Percentiles rank a stretch among this genome's conserved stretches.
These are phyloP conservation scores for Melanaphis sacchari DNA, from an alignment of 1,140 invertebrate species.

Conservation along the genomic window DNA sequence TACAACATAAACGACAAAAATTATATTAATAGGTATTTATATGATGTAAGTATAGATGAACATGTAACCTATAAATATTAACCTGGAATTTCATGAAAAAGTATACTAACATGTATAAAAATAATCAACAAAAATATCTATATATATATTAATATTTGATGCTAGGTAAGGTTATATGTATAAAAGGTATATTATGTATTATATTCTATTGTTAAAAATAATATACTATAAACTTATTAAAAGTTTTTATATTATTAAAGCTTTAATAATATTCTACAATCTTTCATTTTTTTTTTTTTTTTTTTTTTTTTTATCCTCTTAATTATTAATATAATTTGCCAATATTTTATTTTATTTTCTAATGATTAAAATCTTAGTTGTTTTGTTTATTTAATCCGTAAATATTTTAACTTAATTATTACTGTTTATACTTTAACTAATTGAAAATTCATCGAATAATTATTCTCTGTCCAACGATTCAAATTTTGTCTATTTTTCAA, in stretches of 20 bases:
- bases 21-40: background rate
- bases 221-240: background rate
- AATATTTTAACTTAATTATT: background rate
- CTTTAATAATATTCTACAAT: background rate
- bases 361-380: background rate
- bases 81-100: background rate
- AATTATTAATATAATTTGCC: background rate
- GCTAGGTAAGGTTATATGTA: background rate
- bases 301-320: background rate
- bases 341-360: background rate
- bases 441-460: constrained; percentile 3
- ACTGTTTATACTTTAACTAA: background rate
- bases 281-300: background rate
- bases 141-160: no score
- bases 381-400: background rate
- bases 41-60: background rate
- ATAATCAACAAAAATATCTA: background rate
- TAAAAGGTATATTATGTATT: background rate
- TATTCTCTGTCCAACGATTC: background rate
- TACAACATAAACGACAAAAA: background rate
- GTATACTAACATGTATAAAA: background rate
- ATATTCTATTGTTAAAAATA: background rate
- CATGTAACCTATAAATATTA: background rate
- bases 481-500: background rate
- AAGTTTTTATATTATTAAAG: background rate